Base-by-base conservation (phyloP, 2,113 vertebrate species). In the Otis tarda region DNA sequence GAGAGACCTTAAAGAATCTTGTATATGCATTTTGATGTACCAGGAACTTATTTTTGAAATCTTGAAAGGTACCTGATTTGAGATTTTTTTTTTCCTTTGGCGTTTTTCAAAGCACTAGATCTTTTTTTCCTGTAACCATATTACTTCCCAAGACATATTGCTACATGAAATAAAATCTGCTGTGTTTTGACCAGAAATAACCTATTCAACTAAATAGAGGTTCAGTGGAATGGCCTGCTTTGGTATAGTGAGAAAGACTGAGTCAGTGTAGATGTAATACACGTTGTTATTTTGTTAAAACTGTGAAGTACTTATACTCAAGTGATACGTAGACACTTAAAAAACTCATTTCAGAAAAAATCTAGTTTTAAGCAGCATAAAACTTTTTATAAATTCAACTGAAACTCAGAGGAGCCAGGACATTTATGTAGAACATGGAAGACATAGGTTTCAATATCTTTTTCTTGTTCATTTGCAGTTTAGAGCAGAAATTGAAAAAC, bases 361-460 rank as follows among this genome's bases (percentile, higher is more conserved):
- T 37, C 5, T 18, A 20, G 39, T 65, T 35, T 55, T 37, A 57
- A 57, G 8, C 18, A 52, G 57, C 10, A 41, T 4, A 43, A 88
- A 85, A 14, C 1, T 43, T 68, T 33, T 28, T 52, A 67, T 37
- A 57, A 63, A 57, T 73, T 85, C 19, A 73, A 2, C 2, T 55
- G 27, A 59, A 91, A 77, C 9, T 82, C n/a, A 49, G 14, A 65
- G 21, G 5, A 61, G 10, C 10, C 28, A 39, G 5, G 24, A 10
- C 56, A 19, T 4, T 76, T 90, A 61, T 27, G 8, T 65, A 67
- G 25, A 76, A 52, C 30, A 76, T 10, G 6, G 11, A 61, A 76
- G 35, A 60, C 0, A 0, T 3, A 16, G 14, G 16, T 49, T 50
- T 65, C 14, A 12, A 12, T 33, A 3, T 49, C 4, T 70, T 56